Conservation (phyloP, 2,113 vertebrate genomes). For the Carassius gibelio region DNA sequence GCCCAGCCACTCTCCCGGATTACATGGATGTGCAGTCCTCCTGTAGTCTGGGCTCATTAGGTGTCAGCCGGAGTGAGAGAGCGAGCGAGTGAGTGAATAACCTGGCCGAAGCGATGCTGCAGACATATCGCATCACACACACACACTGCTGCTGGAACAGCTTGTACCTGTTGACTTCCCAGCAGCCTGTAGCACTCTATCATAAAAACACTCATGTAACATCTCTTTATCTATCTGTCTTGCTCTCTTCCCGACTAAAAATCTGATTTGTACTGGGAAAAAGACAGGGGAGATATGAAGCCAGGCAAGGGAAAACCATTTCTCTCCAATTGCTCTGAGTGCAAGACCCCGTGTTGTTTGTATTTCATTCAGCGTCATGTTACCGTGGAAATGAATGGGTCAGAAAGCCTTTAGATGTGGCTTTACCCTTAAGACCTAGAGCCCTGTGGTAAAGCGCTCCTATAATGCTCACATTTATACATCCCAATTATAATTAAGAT, state of each 20-base stretch:
- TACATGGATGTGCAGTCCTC: slow-evolving; percentile 49
- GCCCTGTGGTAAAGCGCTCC: slow-evolving; percentile 10
- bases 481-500: slow-evolving; percentile 52
- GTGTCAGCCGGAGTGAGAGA: slow-evolving; percentile 38
- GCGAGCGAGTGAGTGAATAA: slow-evolving; percentile 37
- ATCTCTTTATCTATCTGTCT: slow-evolving; percentile 25
- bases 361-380: slow-evolving; percentile 42
- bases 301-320: neutral
- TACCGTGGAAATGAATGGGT: slow-evolving; percentile 50
- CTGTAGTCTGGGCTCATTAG: slow-evolving; percentile 57
- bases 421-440: slow-evolving; percentile 24
- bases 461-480: slow-evolving; percentile 34
- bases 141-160: slow-evolving; percentile 41
- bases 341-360: slow-evolving; percentile 64
- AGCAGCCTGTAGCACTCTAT: slow-evolving; percentile 37
- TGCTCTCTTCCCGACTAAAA: neutral
- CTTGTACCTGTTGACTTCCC: slow-evolving; percentile 58
- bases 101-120: slow-evolving; percentile 40
- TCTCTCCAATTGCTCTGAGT: slow-evolving; percentile 70
- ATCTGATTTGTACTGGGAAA: neutral
- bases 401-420: slow-evolving; percentile 18
- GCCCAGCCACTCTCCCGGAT: slow-evolving; percentile 55
- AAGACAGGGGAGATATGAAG: neutral
- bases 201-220: slow-evolving; percentile 41
- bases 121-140: slow-evolving; percentile 41